These are phyloP conservation scores for Conger conger DNA, from an alignment of 2,113 vertebrate genomes.

Conservation along the genomic window DNA sequence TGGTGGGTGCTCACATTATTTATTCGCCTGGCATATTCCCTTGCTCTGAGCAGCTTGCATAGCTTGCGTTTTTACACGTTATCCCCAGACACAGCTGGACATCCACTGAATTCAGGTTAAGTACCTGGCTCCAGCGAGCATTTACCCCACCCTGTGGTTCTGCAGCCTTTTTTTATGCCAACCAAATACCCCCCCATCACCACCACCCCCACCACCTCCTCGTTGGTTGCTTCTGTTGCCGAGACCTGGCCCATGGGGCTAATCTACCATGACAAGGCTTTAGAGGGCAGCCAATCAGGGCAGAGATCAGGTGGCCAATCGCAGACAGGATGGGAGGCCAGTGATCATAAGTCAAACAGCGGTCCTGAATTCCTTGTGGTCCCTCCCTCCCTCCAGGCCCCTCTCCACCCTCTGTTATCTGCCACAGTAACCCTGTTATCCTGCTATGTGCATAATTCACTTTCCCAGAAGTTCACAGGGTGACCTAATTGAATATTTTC, in stretches of 20 bases:
- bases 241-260: neutral
- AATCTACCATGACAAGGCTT: neutral
- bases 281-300: neutral
- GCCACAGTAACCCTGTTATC: neutral
- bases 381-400: neutral
- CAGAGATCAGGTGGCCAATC: neutral
- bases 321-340: neutral
- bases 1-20: constrained; percentile 1
- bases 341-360: neutral
- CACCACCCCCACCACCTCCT: too few relatives aligned
- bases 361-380: neutral
- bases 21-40: neutral
- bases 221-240: neutral
- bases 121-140: neutral
- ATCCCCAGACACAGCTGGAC: neutral
- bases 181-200: neutral
- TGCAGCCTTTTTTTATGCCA: neutral
- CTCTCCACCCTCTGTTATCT: neutral
- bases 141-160: neutral
- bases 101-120: neutral
- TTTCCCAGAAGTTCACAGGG: constrained; percentile 6
- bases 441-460: neutral
- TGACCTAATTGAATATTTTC: constrained; percentile 2
- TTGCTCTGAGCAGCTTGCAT: neutral
- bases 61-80: neutral